phyloP scores from a whole-genome alignment of 2,888 invertebrate genomes.

The Aspidiotus destructor region DNA sequence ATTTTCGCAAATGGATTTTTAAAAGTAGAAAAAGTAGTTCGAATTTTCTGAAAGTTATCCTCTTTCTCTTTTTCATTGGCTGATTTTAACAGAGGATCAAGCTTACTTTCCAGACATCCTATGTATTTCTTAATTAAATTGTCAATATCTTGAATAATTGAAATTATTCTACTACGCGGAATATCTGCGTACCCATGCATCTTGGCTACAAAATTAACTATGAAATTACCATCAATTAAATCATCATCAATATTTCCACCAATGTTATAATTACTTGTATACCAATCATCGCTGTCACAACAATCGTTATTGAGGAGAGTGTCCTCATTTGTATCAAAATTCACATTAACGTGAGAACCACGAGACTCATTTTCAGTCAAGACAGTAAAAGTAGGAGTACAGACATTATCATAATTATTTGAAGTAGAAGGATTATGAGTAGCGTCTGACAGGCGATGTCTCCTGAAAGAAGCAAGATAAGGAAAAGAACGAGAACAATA shows the following conservation, averaged over 20 bases:
- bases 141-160: neutral
- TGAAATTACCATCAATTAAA: neutral
- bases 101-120: neutral
- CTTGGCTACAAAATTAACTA: neutral
- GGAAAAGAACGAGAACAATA: neutral
- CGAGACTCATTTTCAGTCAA: no score
- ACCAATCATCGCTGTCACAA: neutral
- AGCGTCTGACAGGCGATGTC: no score
- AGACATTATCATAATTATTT: no score
- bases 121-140: neutral
- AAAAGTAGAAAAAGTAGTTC: neutral
- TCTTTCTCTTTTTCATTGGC: neutral
- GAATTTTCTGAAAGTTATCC: neutral
- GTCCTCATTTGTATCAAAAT: no score
- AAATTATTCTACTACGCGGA: neutral
- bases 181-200: neutral
- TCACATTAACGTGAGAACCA: no score
- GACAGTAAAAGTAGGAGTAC: no score
- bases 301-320: no score
- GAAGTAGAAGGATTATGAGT: no score
- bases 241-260: neutral
- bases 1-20: neutral
- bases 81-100: neutral
- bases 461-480: neutral
- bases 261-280: neutral